Evolutionary conservation across 2,113 vertebrate genomes (phyloP).

Genomic region (Siphamia tubifer): DNA sequence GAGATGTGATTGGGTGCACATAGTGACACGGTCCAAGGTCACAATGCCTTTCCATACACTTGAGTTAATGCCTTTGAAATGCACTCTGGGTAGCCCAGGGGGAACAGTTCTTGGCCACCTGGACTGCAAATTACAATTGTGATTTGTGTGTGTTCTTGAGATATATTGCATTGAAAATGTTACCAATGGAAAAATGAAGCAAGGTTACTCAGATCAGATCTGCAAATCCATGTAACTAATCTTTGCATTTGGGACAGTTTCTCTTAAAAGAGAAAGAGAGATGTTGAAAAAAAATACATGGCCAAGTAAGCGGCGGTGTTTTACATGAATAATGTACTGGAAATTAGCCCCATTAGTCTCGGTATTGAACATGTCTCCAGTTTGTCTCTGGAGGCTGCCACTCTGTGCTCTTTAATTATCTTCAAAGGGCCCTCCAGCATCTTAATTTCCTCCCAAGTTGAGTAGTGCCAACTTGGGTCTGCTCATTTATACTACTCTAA

Average conservation of each 20-base stretch:
- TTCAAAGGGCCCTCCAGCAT: constrained; percentile 79
- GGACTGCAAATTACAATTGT: not conserved
- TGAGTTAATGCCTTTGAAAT: constrained; percentile 33
- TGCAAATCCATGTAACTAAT: constrained; percentile 13
- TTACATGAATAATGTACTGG: constrained; percentile 80
- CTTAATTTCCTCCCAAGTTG: constrained; percentile 76
- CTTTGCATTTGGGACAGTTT: not conserved
- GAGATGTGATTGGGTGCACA: constrained; percentile 3
- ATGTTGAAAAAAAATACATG: constrained; percentile 34
- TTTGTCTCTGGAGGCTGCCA: constrained; percentile 72
- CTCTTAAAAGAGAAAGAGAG: constrained; percentile 34
- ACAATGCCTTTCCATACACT: not conserved
- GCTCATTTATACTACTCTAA: constrained; percentile 67
- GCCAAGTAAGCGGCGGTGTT: constrained; percentile 68
- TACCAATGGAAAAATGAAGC: not conserved
- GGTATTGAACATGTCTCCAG: constrained; percentile 77
- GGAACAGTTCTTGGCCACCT: not conserved
- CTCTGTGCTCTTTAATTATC: constrained; percentile 82
- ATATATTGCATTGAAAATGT: constrained; percentile 39
- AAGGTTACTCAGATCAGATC: constrained; percentile 49
- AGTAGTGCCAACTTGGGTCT: constrained; percentile 63
- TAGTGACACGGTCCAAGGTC: constrained; percentile 48
- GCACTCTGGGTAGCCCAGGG: not conserved
- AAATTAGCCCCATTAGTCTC: constrained; percentile 81
- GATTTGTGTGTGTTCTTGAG: constrained; percentile 11